Base-by-base conservation (phyloP, 1,140 invertebrate species). In the Ceratosolen fusciceps region DNA sequence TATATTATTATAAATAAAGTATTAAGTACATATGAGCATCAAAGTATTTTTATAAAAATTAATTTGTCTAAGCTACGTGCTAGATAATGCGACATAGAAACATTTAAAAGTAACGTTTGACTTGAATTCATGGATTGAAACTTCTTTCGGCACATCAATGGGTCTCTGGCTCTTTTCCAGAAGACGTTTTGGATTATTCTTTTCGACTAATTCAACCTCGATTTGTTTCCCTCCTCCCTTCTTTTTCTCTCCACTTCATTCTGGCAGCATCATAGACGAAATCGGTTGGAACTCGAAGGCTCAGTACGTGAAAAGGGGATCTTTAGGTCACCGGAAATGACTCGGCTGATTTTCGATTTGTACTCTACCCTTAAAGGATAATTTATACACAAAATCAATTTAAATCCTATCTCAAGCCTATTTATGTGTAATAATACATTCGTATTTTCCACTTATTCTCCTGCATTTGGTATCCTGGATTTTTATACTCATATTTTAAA, bases 121-220 rank as follows among this genome's bases (percentile, higher is more conserved):
- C 43, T 76, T 54, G 37, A 43, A 75, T 58, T 75, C 74, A 60
- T 76, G 62, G 54, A 68, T 76, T 62, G 62, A 47, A 67, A n/a
- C 29, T 62, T 31, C 67, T 62, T 68, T 76, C 49, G 43, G 43
- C 5, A 34, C n/a, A 16, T 52, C 5, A 26, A 14, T 8, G 47
- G 54, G 73, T 26, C 47, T 58, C 60, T 76, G 74, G 74, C 74
- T 68, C 19, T 12, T 29, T 76, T 76, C 74, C 74, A 76, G 49
- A 68, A 24, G 31, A 14, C 47, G 74, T 26, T n/a, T 58, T 65
- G 24, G 19, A 26, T 65, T 49, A 24, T 65, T 65, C 43, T 49
- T 4, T 52, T 5, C 49, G 10, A 52, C 14, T 52, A 52, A 19
- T 16, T 52, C 19, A 19, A 52, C 19, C 12, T 52, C 49, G 9